phyloP scores from a whole-genome alignment of 2,888 invertebrate genomes.

The Ophion obscuratus region DNA sequence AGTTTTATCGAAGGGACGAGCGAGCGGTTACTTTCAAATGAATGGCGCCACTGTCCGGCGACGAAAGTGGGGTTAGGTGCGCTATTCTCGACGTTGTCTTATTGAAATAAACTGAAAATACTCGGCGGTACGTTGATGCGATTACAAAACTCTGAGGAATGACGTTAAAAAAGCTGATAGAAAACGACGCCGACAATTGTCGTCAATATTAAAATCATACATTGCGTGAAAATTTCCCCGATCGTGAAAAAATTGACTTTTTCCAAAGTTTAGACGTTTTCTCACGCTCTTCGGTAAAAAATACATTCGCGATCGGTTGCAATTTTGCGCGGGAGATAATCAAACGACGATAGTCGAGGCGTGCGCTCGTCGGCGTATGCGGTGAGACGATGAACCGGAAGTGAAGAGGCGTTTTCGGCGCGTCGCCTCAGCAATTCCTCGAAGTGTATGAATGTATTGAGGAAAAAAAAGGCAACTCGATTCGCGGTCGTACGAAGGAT shows the following conservation, averaged over 20 bases:
- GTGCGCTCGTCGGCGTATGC: conserved; percentile 1
- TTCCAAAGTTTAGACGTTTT: neutral
- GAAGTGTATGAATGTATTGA: neutral
- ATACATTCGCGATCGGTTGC: neutral
- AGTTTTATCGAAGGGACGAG: conserved; percentile 12
- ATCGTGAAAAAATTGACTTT: neutral
- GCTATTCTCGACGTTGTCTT: neutral
- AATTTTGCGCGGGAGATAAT: conserved; percentile 6
- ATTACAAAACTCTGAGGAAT: neutral
- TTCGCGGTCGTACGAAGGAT: neutral
- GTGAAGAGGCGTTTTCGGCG: conserved; percentile 43
- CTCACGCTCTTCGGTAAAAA: neutral
- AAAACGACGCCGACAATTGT: neutral
- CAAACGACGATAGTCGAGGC: conserved; percentile 8
- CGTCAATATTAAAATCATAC: neutral
- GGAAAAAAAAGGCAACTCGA: conserved; percentile 12
- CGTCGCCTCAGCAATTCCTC: conserved; percentile 30
- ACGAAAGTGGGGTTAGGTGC: conserved; percentile 21
- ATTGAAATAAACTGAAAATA: neutral
- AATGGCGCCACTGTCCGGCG: conserved; percentile 27
- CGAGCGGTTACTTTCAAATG: conserved; percentile 3
- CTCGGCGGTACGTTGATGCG: neutral
- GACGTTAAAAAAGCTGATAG: neutral
- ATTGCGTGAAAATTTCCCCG: neutral
- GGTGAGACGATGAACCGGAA: conserved; percentile 35